Conservation (phyloP, 1,140 invertebrate genomes). For the Drosophila punjabiensis region DNA sequence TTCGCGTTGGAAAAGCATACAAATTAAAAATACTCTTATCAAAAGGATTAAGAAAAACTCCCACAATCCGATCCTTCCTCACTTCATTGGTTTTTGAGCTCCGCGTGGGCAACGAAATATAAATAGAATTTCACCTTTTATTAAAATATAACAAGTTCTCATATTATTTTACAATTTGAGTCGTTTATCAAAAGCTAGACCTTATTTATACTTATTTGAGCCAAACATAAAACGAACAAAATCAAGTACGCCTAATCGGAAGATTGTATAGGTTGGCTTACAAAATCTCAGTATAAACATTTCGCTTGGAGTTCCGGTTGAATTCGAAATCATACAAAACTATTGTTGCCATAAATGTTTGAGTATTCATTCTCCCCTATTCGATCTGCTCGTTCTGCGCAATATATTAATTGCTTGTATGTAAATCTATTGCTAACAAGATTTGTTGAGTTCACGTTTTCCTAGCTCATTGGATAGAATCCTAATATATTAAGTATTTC, state of each 20-base stretch:
- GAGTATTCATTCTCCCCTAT: neutral
- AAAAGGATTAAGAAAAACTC: constrained; percentile 46
- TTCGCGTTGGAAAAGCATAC: constrained; percentile 52
- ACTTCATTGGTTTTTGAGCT: constrained; percentile 17
- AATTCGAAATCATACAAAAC: constrained; percentile 29
- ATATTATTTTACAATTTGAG: constrained; percentile 45
- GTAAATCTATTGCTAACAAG: constrained; percentile 62
- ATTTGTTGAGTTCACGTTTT: constrained; percentile 28
- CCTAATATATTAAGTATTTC: constrained; percentile 54
- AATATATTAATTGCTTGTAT: constrained; percentile 33
- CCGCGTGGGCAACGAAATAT: constrained; percentile 34
- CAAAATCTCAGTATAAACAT: constrained; percentile 58
- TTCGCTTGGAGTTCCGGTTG: constrained; percentile 25
- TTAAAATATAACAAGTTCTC: constrained; percentile 40
- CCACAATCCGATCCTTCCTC: constrained; percentile 19
- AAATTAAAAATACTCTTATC: constrained; percentile 49
- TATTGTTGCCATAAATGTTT: neutral
- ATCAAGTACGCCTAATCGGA: constrained; percentile 26
- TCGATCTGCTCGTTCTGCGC: constrained; percentile 12
- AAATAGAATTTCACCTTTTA: constrained; percentile 57
- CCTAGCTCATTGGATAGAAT: constrained; percentile 52
- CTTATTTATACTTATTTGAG: constrained; percentile 50
- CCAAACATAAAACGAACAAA: constrained; percentile 42
- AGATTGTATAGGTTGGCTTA: constrained; percentile 46
- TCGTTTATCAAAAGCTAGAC: constrained; percentile 76